phyloP scores from a whole-genome alignment of 2,888 invertebrate genomes.

The Altica lythri region DNA sequence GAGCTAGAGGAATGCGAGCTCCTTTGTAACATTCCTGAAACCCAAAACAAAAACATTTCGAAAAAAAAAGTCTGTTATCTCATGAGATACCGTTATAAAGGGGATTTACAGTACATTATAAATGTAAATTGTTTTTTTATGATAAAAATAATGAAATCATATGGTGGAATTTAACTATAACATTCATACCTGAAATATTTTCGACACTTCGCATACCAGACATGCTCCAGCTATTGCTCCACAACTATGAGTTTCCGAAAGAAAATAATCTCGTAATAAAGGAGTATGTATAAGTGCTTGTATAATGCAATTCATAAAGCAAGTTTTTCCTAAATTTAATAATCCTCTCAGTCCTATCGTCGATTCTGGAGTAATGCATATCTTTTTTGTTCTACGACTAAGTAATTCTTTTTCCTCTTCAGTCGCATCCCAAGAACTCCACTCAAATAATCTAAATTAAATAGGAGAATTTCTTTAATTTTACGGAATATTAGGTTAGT shows the following conservation, averaged over 20 bases:
- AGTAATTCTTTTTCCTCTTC: slow-evolving; percentile 77
- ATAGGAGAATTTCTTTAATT: too few species aligned
- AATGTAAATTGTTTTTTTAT: too few species aligned
- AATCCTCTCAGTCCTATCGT: slow-evolving; percentile 91
- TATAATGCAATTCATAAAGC: slow-evolving; percentile 98
- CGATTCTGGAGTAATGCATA: slow-evolving; percentile 79
- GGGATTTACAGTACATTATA: too few species aligned
- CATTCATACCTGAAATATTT: slow-evolving; percentile 82
- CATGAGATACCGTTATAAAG: too few species aligned
- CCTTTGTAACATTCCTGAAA: slow-evolving; percentile 89
- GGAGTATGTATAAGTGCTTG: slow-evolving; percentile 96
- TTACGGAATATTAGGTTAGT: too few species aligned
- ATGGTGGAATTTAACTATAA: too few species aligned
- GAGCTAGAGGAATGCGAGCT: slow-evolving; percentile 82
- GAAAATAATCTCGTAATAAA: slow-evolving; percentile 90
- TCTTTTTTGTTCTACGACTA: slow-evolving; percentile 74
- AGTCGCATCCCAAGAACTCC: slow-evolving; percentile 79
- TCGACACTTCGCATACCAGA: slow-evolving; percentile 94
- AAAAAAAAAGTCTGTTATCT: too few species aligned
- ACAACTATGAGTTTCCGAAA: slow-evolving; percentile 93
- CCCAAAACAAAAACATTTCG: too few species aligned
- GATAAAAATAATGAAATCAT: too few species aligned
- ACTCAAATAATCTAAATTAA: slow-evolving; percentile 56
- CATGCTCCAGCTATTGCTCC: slow-evolving; percentile 73
- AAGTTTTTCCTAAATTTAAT: slow-evolving; percentile 95